Evolutionary conservation across 2,797 vertebrate genomes (phyloP), one percentile per base, ranked within the genome.

Genomic region (Kryptopterus vitreolus): DNA sequence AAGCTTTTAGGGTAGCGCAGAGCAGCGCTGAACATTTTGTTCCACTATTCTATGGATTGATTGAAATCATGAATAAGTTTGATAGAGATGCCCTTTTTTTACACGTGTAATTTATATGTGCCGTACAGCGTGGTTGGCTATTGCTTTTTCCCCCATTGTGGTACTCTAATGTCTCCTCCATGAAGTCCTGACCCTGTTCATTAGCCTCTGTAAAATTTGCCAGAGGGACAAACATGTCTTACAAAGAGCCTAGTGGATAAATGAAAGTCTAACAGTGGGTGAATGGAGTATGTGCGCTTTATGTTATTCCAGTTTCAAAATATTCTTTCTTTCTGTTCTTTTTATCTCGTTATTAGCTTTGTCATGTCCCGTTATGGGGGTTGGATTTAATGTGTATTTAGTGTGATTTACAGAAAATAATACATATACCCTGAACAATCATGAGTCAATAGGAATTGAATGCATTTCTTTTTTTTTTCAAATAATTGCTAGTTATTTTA

Each of bases 51-150:
- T 68, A 20, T 59, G 22, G 22, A 50, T 43, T 11, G 38, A 24
- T 35, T 53, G 31, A 63, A 58, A 55, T 48, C 11, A 53, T 63
- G 69, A 79, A 72, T 26, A 52, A 72, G 68, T 70, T 79, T 70
- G 52, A 26, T 33, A 22, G 4, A 20, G 16, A 16, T 31, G 48
- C 33, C 48, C 53, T 75, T 59, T 53, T 1, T 43, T 7, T 43
- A 43, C 10, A 43, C n/a, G n/a, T 50, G 9, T 55, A 26, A 55
- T 50, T 61, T 20, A 59, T 71, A 61, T 52, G 57, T 48, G 35
- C 26, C 18, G 15, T 68, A 50, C 22, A 69, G 12, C 20, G 22
- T 13, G 22, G 11, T 48, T 71, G 73, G 48, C 15, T 20, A 11
- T 72, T 43, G 38, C 38, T 58, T 74, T 24, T 31, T 12, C 15